Evolutionary conservation across 2,888 invertebrate genomes (phyloP), one percentile per base, ranked within the genome.

Genomic region (Coremacera marginata): DNA sequence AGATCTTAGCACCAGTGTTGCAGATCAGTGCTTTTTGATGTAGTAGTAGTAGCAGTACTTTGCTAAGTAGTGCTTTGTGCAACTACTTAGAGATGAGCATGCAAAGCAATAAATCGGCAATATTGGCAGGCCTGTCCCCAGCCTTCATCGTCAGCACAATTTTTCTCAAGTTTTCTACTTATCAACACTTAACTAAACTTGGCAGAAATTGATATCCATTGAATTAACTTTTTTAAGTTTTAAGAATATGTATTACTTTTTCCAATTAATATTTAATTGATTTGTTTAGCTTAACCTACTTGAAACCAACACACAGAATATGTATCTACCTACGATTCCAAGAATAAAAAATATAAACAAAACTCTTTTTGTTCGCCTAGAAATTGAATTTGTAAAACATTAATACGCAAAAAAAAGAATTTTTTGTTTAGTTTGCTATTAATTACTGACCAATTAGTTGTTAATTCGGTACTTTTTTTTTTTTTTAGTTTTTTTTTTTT

Each of bases 281-380:
- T 84, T 84, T 84, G 84, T 84, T 84, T 85, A 84, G 81, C 82
- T 83, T 22, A 82, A 79, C 80, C 57, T 57, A 71, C 27, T 19
- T 63, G 14, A 3, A 31, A 31, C 25, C 63, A 63, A 5, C 63
- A n/a, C 25, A 31, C 34, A 14, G 11, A 55, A 22, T 55, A 19
- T 55, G 16, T 44, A 34, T n/a, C 65, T 8, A 34, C 34, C 65
- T 8, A 62, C 62, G 52, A 14, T 63, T 55, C 34, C n/a, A 16
- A 67, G 68, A 16, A 4, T 14, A 76, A 75, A 25, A 77, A 37
- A 57, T 14, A 27, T n/a, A 73, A 65, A 34, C 22, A 57, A 60
- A 44, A 44, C 44, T 44, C 1, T 14, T 14, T 44, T 44, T 44
- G 14, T 44, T 44, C 44, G 11, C 44, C 11, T 14, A 44, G 14